Evolutionary conservation across 2,888 invertebrate genomes (phyloP).

Genomic region (Oligia strigilis): DNA sequence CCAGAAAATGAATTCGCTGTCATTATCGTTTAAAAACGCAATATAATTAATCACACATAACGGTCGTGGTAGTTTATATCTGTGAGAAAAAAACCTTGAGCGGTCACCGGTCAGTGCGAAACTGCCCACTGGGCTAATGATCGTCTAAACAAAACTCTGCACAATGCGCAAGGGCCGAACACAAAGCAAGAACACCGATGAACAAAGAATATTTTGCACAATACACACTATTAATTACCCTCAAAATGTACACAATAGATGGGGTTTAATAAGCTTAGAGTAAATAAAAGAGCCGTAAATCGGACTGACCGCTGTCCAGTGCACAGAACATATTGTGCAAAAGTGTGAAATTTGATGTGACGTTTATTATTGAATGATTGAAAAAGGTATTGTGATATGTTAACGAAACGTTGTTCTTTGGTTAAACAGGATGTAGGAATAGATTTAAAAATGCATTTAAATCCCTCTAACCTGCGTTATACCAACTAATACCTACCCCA

Average conservation of each 20-base stretch:
- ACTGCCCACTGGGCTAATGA: constrained; percentile 89
- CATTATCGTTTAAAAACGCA: constrained; percentile 7
- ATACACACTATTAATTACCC: constrained; percentile 89
- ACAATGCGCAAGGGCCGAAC: constrained; percentile 78
- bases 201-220: constrained; percentile 88
- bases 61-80: constrained; percentile 75
- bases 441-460: constrained; percentile 3
- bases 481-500: not conserved
- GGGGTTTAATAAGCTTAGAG: constrained; percentile 89
- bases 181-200: constrained; percentile 81
- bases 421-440: constrained; percentile 22
- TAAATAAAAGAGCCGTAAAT: constrained; percentile 86
- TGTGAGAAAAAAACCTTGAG: constrained; percentile 82
- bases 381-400: constrained; percentile 40
- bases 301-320: constrained; percentile 85
- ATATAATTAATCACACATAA: constrained; percentile 76
- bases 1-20: not conserved
- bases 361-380: constrained; percentile 75
- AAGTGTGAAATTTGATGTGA: constrained; percentile 81
- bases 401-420: constrained; percentile 42
- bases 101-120: constrained; percentile 86
- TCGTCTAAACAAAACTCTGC: constrained; percentile 82
- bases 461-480: not conserved
- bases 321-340: constrained; percentile 70
- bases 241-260: constrained; percentile 82